Base-by-base conservation (phyloP, 2,888 invertebrate genomes). In the Heliconius charithonia region DNA sequence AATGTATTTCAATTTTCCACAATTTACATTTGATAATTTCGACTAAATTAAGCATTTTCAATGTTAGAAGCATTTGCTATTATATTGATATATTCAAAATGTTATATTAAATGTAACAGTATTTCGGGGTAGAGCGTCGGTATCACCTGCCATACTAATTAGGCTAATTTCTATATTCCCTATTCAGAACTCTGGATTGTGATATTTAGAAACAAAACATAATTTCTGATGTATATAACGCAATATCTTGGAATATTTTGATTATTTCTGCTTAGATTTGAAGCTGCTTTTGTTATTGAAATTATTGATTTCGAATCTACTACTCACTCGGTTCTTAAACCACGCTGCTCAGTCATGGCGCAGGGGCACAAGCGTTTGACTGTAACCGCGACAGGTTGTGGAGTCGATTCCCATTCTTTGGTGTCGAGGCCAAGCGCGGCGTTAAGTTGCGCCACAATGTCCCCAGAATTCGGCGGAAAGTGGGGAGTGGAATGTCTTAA, bases 101-200 rank as follows among this genome's bases (percentile, higher is more conserved):
- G 67, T 69, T 25, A 69, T 69, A 69, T 59, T 37, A 37, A 59
- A 72, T 37, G 72, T 59, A 72, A 59, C 37, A n/a, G 56, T 59
- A 16, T 59, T 41, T 25, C 25, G 41, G 25, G 41, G 41, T 45
- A 59, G 59, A 59, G 59, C 59, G 59, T 59, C 59, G 32, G 72
- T n/a, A 59, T 69, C 72, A 59, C 72, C 72, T 59, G 72, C 25
- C 72, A 56, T 63, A 74, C 74, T 74, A 74, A 74, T 74, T 74
- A 74, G 74, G 65, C 74, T 74, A 74, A 63, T 41, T 74, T 74
- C 63, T 59, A 37, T 74, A 74, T 74, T 65, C 45, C 12, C 62
- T 25, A 74, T 74, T 74, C 45, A 63, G 74, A 25, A 74, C 22
- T 22, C 27, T 62, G 7, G 27, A 25, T 27, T 63, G 63, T 65